A percentile compares a stretch with the other conserved stretches of the same genome.
phyloP scores from a whole-genome alignment of 2,113 vertebrate genomes.

The Bos indicus region DNA sequence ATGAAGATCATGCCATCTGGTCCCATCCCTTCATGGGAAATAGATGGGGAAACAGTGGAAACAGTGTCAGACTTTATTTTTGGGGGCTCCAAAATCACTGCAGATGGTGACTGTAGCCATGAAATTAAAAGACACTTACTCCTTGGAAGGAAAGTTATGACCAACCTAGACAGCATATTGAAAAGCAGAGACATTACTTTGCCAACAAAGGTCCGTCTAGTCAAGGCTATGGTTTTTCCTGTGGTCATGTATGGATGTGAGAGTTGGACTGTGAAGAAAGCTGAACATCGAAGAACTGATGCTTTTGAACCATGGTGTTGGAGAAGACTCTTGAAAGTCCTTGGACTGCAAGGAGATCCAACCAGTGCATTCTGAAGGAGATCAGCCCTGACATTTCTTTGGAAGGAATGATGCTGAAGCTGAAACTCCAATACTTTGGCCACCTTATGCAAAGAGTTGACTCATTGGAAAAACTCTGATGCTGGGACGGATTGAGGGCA shows the following conservation, averaged over 20 bases:
- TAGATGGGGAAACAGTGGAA: neutral
- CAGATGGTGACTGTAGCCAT: neutral
- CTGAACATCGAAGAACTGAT: fast-evolving
- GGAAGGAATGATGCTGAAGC: neutral
- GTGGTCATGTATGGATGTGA: neutral
- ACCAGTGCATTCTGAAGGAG: neutral
- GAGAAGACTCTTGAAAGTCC: neutral
- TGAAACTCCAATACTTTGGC: neutral
- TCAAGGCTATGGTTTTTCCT: neutral
- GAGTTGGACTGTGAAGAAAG: neutral
- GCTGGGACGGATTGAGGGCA: neutral
- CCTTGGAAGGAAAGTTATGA: neutral
- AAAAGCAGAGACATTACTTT: neutral
- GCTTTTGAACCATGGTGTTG: neutral
- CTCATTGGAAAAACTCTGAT: neutral
- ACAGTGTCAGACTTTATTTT: neutral
- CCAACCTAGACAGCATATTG: neutral
- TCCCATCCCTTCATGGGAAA: too few relatives aligned
- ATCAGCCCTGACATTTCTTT: neutral
- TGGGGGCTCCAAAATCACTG: neutral
- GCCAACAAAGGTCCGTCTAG: neutral
- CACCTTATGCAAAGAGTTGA: neutral
- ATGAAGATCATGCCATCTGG: too few relatives aligned
- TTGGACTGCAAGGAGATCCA: neutral
- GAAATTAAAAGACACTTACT: neutral